Evolutionary conservation across 2,888 invertebrate genomes (phyloP), one percentile per base, ranked within the genome.

Genomic region (Lypha dubia): DNA sequence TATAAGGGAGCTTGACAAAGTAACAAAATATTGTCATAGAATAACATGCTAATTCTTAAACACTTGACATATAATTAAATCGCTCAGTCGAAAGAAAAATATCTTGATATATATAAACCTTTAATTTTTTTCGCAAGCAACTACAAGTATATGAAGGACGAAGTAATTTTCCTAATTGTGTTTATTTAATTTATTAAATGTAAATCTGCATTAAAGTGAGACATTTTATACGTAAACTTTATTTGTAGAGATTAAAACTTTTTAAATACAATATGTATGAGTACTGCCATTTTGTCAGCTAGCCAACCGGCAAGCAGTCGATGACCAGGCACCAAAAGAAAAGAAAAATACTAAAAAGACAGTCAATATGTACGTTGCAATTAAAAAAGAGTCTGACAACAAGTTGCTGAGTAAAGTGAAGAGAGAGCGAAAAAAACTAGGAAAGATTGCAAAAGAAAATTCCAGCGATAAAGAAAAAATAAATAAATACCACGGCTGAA

Each of bases 261-360:
- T 58, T 17, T 49, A 24, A 58, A 44, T 63, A 24, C 6, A 28
- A 4, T 63, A 44, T 17, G 11, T 58, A 15, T 56, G 9, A 4
- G n/a, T n/a, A n/a, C n/a, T n/a, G n/a, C n/a, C n/a, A n/a, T n/a
- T n/a, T 20, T 28, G 58, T 32, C 4, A 41, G 41, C 53, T 60
- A 20, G 11, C 20, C 58, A 70, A n/a, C 24, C 60, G 46, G 15
- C 41, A 8, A 46, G 9, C 56, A 75, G 46, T 82, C 75, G 32
- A 70, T 82, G 75, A 82, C 75, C 75, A 82, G 70, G 65, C 75
- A n/a, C 35, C 24, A 62, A 35, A 68, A 46, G 9, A n/a, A 49
- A 63, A 41, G 1, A 41, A 35, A 53, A 44, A n/a, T n/a, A 44
- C n/a, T 20, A 17, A 24, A 70, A 53, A 56, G 5, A 1, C 65